Percentiles rank a stretch among this genome's conserved stretches.
Evolutionary conservation across 2,888 invertebrate genomes (phyloP).

Genomic region (Dorcus parallelipipedus): DNA sequence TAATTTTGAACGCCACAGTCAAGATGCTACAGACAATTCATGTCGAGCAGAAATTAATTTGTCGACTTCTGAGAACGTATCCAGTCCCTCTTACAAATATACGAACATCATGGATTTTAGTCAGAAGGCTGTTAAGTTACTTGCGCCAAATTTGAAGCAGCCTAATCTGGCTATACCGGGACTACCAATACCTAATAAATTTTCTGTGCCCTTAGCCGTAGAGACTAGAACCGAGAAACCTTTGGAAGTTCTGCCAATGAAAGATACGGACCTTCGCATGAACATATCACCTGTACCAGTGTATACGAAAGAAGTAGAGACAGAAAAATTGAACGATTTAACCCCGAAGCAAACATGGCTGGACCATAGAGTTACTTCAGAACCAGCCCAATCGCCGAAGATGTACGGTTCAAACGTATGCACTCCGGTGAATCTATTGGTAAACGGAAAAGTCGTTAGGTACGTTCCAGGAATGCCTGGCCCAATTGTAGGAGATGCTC

Average conservation of each 20-base stretch:
- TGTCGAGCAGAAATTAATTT: not conserved
- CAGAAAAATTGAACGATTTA: constrained; percentile 22
- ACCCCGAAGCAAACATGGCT: constrained; percentile 21
- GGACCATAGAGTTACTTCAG: constrained; percentile 1
- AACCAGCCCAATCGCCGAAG: constrained; percentile 35
- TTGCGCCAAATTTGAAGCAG: constrained; percentile 48
- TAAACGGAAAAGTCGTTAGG: constrained; percentile 74
- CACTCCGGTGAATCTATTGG: constrained; percentile 53
- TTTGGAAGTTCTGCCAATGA: constrained; percentile 36
- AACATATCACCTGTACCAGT: constrained; percentile 12
- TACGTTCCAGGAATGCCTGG: constrained; percentile 87
- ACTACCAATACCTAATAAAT: constrained; percentile 33
- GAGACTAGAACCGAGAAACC: constrained; percentile 31
- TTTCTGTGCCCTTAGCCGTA: constrained; percentile 15
- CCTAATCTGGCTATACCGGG: constrained; percentile 39
- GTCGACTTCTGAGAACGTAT: constrained; percentile 7
- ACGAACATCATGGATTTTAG: constrained; percentile 47
- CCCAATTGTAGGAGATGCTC: constrained; percentile 55
- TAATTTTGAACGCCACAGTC: constrained; percentile 18
- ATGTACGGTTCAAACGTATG: constrained; percentile 41
- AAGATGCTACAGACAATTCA: constrained; percentile 1
- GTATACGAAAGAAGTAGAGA: constrained; percentile 58
- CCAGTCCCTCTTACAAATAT: constrained; percentile 31
- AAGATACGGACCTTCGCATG: constrained; percentile 4
- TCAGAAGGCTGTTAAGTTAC: constrained; percentile 46